Evolutionary conservation across 2,888 invertebrate genomes (phyloP), one percentile per base, ranked within the genome.

Genomic region (Sminthurides aquaticus): DNA sequence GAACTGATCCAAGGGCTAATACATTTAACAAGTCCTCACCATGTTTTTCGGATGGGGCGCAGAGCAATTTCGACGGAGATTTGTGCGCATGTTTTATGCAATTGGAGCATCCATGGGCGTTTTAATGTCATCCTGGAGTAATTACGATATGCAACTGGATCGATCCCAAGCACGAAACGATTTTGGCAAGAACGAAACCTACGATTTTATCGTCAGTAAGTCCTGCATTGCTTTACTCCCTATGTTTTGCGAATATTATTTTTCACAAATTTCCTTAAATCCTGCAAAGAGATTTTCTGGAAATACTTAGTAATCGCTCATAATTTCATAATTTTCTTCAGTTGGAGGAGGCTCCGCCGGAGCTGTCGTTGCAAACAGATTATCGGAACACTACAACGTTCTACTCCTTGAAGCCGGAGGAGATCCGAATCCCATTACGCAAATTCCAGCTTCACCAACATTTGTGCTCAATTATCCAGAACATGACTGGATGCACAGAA

Each of bases 391-490:
- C 15, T 62, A 49, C 48, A 62, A 52, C 20, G 60, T 67, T 22
- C 43, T 67, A 20, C 27, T 67, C n/a, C 29, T 67, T 18, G 67
- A 67, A 55, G 67, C 67, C 15, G 67, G 67, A 22, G 66, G 63
- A 29, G 54, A 62, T 20, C 57, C 62, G 26, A 27, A 63, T 49
- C 66, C 60, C 22, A 49, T 57, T 8, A 25, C 49, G 3, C 15
- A 15, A 27, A 55, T 62, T 25, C 62, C 62, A 20, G 27, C 28
- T 5, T 34, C 49, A 2, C n/a, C 55, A 3, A 34, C 43, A 2
- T 27, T 56, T 22, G 20, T 62, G 15, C 25, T 52, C 26, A 54
- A 49, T 28, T 22, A 28, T 2, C 49, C 49, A 2, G 27, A 56
- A 8, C 20, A 27, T 3, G 62, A 62, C 22, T 62, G 62, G 62